phyloP scores from a whole-genome alignment of 2,888 invertebrate genomes.

The Protodeltote pygarga region DNA sequence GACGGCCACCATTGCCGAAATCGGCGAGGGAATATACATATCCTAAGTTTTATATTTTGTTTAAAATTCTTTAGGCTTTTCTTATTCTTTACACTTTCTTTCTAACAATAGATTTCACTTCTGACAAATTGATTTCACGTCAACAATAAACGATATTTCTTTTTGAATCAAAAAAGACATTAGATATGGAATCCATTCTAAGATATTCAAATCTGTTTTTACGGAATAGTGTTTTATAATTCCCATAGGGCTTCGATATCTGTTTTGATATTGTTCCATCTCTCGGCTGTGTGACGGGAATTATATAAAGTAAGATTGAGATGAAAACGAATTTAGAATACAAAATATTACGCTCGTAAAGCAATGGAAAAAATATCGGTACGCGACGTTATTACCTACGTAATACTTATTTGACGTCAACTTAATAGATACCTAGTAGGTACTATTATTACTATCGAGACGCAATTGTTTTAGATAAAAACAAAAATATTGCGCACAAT shows the following conservation, averaged over 20 bases:
- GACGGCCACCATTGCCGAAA: too few relatives aligned
- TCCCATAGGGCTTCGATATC: constrained; percentile 3
- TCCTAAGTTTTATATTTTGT: too few relatives aligned
- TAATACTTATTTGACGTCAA: neutral
- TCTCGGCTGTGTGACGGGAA: neutral
- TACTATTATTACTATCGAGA: constrained; percentile 1
- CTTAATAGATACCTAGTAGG: neutral
- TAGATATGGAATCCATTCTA: neutral
- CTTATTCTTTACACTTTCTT: too few relatives aligned
- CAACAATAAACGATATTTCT: neutral
- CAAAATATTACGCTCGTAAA: neutral
- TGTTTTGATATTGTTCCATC: neutral
- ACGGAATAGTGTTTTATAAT: constrained; percentile 19
- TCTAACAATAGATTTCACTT: too few relatives aligned
- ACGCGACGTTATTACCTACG: too few relatives aligned
- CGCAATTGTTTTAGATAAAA: constrained; percentile 17
- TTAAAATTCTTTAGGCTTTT: neutral
- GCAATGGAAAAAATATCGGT: too few relatives aligned
- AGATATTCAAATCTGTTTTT: constrained; percentile 31
- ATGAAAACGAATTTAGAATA: neutral
- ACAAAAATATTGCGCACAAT: constrained; percentile 20
- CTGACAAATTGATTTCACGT: neutral
- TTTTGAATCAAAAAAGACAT: constrained; percentile 7
- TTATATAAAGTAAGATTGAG: neutral
- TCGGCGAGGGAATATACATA: too few relatives aligned